Evolutionary conservation across 2,797 vertebrate genomes (phyloP), one percentile per base, ranked within the genome.

Genomic region (Ficedula albicollis): DNA sequence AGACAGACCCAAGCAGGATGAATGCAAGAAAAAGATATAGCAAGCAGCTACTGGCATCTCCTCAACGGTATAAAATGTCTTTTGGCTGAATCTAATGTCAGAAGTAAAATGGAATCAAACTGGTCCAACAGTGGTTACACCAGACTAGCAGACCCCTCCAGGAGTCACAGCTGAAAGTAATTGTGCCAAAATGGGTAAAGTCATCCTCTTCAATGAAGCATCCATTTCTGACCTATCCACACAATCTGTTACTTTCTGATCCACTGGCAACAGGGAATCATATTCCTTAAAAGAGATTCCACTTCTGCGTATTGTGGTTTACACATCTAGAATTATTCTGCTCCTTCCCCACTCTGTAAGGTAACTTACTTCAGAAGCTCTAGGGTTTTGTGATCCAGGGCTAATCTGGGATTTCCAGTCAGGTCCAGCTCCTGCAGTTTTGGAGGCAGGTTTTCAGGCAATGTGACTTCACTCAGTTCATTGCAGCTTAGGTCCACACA

Each of bases 401-500:
- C 98, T 39, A 99, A 98, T 56, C 99, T 98, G n/a, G 99, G 98
- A 96, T 99, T 99, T 96, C 99, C 99, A 26, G 99, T 99, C 95
- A 99, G 98, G 97, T 99, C 99, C 90, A 99, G 98, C 95, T 99
- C 99, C 96, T 99, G 99, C 29, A 99, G 98, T 97, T 99, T 99
- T 5, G 98, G 99, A 92, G 99, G 99, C 96, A 99, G 98, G 97
- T 98, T 99, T 97, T 99, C 99, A 18, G 99, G 99, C 46, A 99
- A 97, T 1, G 98, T 98, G 96, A 99, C 98, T 97, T 99, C 99
- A 22, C 97, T 99, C 89, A 99, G 97, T 93, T 99, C 99, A 19
- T 99, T 99, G 91, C 99, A 99, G 98, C 99, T 99, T 96, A 99
- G 98, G 95, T 99, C 99, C 96, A 99, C 99, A 32, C 99, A 99